Evolutionary conservation across 2,797 vertebrate species (phyloP).

Genomic region (Phrynocephalus guinanensis): DNA sequence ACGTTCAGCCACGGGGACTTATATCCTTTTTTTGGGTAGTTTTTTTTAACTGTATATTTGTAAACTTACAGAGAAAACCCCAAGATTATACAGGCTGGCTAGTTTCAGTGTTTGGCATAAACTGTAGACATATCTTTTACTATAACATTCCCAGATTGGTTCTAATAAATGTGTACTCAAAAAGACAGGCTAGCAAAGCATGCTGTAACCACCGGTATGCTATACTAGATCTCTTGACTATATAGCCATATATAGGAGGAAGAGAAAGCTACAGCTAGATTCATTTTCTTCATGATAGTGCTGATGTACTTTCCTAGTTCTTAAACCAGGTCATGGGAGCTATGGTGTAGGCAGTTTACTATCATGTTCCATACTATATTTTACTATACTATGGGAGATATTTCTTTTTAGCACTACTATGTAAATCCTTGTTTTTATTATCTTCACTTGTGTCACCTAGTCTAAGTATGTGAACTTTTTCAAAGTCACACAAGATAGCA

Average conservation of each 20-base stretch:
- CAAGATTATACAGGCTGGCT: conserved; percentile 31
- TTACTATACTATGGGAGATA: neutral
- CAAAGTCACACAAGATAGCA: conserved; percentile 3
- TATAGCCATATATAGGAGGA: neutral
- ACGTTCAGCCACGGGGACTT: conserved; percentile 77
- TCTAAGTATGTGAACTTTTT: conserved; percentile 10
- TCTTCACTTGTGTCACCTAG: conserved; percentile 12
- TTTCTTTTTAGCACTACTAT: conserved; percentile 10
- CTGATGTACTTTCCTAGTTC: neutral
- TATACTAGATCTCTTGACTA: conserved; percentile 7
- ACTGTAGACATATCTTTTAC: conserved; percentile 24
- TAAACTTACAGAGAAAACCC: conserved; percentile 80
- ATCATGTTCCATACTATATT: neutral
- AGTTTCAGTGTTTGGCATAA: conserved; percentile 27
- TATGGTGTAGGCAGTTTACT: conserved; percentile 17
- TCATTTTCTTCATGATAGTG: neutral
- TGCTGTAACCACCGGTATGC: neutral
- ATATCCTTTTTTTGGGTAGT: conserved; percentile 73
- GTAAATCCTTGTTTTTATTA: conserved; percentile 28
- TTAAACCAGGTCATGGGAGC: neutral
- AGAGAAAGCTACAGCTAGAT: conserved; percentile 16
- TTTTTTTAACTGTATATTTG: conserved; percentile 87
- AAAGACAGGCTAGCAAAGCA: neutral
- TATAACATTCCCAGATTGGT: conserved; percentile 26
- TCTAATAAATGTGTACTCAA: conserved; percentile 10